These are phyloP conservation scores for Crocodylus rhombifer DNA, from an alignment of 2,797 vertebrate genomes.

Conservation along the genomic window DNA sequence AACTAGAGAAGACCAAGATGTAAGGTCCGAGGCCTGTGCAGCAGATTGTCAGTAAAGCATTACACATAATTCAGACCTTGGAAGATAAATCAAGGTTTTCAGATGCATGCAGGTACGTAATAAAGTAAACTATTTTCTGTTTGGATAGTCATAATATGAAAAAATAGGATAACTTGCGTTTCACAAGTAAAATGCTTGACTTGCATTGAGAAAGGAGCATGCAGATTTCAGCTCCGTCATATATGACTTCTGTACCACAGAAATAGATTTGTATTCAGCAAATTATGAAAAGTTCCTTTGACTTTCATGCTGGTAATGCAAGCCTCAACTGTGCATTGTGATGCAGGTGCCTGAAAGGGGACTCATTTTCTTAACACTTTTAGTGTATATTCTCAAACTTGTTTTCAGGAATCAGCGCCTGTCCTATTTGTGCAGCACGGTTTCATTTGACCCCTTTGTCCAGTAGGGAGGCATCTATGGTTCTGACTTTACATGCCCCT, in stretches of 20 bases:
- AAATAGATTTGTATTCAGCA: background rate
- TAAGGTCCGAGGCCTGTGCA: background rate
- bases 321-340: background rate
- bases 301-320: background rate
- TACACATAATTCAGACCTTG: background rate
- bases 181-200: background rate
- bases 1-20: background rate
- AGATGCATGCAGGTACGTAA: background rate
- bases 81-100: background rate
- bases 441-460: background rate
- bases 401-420: background rate
- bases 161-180: background rate
- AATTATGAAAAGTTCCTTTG: slow-evolving; percentile 3
- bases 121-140: background rate
- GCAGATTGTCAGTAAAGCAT: background rate
- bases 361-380: background rate
- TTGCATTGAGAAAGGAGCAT: background rate
- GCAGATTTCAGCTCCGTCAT: background rate
- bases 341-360: background rate
- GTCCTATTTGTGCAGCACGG: background rate
- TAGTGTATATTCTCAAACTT: background rate
- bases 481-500: background rate
- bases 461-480: background rate
- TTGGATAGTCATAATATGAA: background rate
- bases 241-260: background rate